Percentiles rank a stretch among this genome's conserved stretches.
Conservation (phyloP, 2,888 invertebrate genomes). For the Drosophila prostipennis region DNA sequence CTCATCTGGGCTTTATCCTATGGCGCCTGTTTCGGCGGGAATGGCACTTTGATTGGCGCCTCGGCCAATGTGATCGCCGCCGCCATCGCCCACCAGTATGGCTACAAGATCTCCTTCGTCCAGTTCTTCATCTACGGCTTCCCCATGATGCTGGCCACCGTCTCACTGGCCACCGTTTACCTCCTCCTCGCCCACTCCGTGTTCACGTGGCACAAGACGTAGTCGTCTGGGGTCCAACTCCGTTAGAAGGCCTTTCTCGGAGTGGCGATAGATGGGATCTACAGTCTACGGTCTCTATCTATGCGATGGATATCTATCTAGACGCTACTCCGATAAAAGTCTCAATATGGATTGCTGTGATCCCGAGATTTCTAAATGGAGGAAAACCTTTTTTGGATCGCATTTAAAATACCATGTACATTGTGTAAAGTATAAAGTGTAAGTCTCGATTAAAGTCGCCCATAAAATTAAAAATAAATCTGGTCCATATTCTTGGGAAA, state of each 20-base stretch:
- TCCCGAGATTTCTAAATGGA: not conserved
- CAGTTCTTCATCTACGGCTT: constrained; percentile 93
- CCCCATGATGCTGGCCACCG: constrained; percentile 90
- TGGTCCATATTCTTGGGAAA: too few species aligned
- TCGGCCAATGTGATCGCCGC: constrained; percentile 96
- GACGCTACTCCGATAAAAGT: not conserved
- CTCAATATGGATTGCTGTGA: not conserved
- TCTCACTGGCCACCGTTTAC: constrained; percentile 88
- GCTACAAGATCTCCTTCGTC: constrained; percentile 92
- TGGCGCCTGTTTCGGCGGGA: constrained; percentile 95
- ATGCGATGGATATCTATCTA: not conserved
- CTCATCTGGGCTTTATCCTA: constrained; percentile 93
- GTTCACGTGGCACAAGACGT: constrained; percentile 85
- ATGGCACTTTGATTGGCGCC: constrained; percentile 95
- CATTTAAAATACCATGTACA: not conserved
- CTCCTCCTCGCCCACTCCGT: constrained; percentile 89
- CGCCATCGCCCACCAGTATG: constrained; percentile 95
- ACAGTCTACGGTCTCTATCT: not conserved
- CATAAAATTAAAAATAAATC: too few species aligned
- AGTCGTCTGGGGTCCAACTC: not conserved
- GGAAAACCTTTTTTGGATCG: not conserved
- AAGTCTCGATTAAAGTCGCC: not conserved
- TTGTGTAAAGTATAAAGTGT: not conserved
- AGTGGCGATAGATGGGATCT: not conserved
- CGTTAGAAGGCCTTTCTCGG: not conserved